These are phyloP conservation scores for Cyphomyrus plagiostoma DNA, from an alignment of 2,113 vertebrate species.

Conservation along the genomic window DNA sequence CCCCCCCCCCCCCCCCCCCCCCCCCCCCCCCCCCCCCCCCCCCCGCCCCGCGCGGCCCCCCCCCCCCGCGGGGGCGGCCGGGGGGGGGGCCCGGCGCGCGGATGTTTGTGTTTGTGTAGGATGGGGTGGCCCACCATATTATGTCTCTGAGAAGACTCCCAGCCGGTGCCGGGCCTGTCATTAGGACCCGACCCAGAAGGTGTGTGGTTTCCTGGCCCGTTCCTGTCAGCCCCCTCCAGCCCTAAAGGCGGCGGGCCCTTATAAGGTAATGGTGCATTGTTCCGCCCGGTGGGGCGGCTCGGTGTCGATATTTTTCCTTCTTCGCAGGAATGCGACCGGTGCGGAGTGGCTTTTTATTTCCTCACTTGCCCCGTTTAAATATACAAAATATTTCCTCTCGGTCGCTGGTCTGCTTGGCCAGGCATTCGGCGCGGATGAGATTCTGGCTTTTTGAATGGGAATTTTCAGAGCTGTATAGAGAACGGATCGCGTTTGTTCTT, in stretches of 20 bases:
- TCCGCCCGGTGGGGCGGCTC: too few species aligned
- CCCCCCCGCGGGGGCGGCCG: not conserved
- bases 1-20: too few species aligned
- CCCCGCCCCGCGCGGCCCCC: too few species aligned
- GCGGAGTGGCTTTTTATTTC: not conserved
- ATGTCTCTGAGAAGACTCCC: not conserved
- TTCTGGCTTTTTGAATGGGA: not conserved
- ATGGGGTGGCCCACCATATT: not conserved
- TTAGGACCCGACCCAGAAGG: not conserved
- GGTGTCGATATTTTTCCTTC: not conserved
- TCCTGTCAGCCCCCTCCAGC: not conserved
- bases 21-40: too few species aligned
- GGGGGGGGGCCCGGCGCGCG: not conserved
- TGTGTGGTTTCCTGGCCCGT: not conserved
- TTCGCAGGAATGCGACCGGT: not conserved
- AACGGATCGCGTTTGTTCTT: not conserved
- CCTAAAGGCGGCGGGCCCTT: not conserved
- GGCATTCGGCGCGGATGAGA: not conserved
- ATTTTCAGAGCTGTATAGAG: not conserved
- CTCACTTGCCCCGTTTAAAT: not conserved
- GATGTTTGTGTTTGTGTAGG: not conserved
- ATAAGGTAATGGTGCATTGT: constrained; percentile 3
- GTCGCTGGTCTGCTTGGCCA: not conserved
- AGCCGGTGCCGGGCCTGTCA: not conserved
- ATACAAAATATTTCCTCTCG: not conserved